Evolutionary conservation across 2,113 vertebrate species (phyloP).

Genomic region (Salvator merianae): DNA sequence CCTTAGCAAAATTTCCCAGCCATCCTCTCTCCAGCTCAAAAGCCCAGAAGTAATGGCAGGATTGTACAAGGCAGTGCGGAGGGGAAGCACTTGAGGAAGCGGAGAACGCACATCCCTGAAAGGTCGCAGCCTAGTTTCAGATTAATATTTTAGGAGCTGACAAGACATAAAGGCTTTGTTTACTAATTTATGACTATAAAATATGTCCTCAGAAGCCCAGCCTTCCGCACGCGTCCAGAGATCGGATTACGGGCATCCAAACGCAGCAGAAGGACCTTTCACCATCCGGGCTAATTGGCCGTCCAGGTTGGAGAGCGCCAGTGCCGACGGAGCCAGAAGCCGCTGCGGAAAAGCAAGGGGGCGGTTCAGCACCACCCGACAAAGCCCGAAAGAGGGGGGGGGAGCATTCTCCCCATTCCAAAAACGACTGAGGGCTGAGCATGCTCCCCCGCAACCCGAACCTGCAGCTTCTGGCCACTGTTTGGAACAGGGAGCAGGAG

Average conservation of each 20-base stretch:
- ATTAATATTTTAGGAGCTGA: background rate
- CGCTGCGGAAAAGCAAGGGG: no score
- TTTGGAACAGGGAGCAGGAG: no score
- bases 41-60: background rate
- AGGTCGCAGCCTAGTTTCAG: background rate
- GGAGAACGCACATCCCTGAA: rapidly evolving
- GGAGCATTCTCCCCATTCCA: background rate
- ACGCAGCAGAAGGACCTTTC: background rate
- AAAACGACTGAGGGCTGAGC: background rate
- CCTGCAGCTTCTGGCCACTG: no score
- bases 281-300: background rate
- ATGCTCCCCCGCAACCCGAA: background rate
- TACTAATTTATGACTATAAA: background rate
- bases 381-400: background rate
- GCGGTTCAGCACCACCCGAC: no score
- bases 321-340: background rate
- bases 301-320: no score
- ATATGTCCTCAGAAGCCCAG: rapidly evolving
- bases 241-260: background rate
- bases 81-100: rapidly evolving
- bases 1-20: background rate
- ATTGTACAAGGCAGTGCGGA: no score
- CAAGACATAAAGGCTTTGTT: background rate
- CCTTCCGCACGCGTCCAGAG: background rate
- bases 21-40: background rate